Evolutionary conservation across 1,140 invertebrate species (phyloP), one percentile per base, ranked within the genome.

Genomic region (Drosophila ohnishii): DNA sequence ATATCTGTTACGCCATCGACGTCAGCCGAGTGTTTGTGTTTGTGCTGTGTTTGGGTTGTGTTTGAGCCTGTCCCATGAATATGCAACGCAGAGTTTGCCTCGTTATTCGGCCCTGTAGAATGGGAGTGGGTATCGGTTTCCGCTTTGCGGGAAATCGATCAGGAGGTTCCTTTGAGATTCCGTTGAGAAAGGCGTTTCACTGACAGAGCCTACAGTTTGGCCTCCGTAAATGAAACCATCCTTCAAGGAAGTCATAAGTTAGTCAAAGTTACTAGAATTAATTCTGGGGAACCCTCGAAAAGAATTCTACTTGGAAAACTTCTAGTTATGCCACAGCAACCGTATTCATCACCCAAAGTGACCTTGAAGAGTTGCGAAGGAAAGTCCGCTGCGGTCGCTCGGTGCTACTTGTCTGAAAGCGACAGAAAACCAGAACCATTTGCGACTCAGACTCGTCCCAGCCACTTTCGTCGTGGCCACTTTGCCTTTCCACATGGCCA

Each of bases 1-100:
- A 72, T 71, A 72, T 72, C 66, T 72, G 69, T 72, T 72, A 72
- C 69, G 69, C 66, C 53, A 59, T 50, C 66, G 44, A 50, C 69
- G 65, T 70, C 67, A 57, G 48, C 40, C 55, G 40, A 30, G 40
- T 44, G 66, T 56, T 67, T 66, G 32, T 66, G 61, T 28, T 67
- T 66, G 42, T 37, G 59, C 16, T n/a, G 51, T 53, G 51, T 53
- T 53, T 37, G 50, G 32, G 50, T 48, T 56, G 66, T 47, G 50
- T 48, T 66, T 56, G 63, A 35, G 51, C 44, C 35, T 50, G 66
- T 25, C 44, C 65, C 66, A 72, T 72, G 69, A 72, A 72, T 72
- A 72, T 71, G 69, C 69, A 72, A 72, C 67, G 42, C 40, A 40
- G 64, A 69, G 65, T 37, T 66, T 45, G 47, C 62, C 65, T 69